Base-by-base conservation (phyloP, 2,113 vertebrate genomes). In the Triplophysa dalaica region DNA sequence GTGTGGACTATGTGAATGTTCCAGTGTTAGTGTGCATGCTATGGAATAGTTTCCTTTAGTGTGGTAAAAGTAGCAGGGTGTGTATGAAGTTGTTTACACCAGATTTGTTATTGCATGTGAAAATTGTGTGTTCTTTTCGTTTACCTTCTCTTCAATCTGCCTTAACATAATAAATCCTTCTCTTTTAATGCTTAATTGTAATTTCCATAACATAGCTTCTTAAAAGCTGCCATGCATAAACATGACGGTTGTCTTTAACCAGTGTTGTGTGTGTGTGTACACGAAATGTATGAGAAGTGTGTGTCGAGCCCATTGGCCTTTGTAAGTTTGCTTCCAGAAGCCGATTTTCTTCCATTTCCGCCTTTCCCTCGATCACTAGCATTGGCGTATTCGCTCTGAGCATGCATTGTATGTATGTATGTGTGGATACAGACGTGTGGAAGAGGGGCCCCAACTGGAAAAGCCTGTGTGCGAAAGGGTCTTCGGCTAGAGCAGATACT, bases 371-470 rank as follows among this genome's bases (percentile, higher is more conserved):
- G 61, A 45, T 73, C 24, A 60, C 43, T 68, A 69, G 74, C 78
- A 70, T 48, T 33, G 5, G 29, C 7, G 12, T 68, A 79, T 70
- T 70, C 3, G 8, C n/a, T 60, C 10, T 0, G 21, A 54, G 38
- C 17, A 12, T 16, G 54, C 4, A 2, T 8, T 61, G 50, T 62
- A 4, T 79, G 50, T 62, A 4, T 79, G 10, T 73, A 14, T 77
- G 41, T 65, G 52, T 22, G 11, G 3, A 9, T 43, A 45, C 19
- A 74, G 38, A 19, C 0, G 19, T 29, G 70, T 60, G 67, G 63
- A 67, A 81, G 58, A 16, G 69, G 70, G 79, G 78, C 33, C 70
- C 72, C 70, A 76, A 62, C 26, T 19, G 52, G n/a, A 76, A 68
- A 50, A 62, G 63, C 17, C 50, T 52, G 54, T 52, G 52, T 38